Evolutionary conservation across 2,888 invertebrate genomes (phyloP).

Genomic region (Melanophora roralis): DNA sequence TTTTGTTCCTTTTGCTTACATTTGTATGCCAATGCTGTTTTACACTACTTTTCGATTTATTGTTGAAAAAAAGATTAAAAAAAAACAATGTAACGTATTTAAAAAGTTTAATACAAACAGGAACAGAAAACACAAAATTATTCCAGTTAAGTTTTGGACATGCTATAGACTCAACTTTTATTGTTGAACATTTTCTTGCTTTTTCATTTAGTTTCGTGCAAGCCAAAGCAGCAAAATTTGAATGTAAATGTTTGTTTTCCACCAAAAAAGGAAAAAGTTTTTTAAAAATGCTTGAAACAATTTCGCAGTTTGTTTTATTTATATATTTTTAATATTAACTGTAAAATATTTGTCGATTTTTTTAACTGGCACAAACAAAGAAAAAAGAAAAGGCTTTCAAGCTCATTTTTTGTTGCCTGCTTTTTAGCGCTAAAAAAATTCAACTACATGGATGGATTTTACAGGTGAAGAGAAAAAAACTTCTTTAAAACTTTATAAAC

Average conservation of each 20-base stretch:
- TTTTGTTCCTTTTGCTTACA: no score
- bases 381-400: slow-evolving; percentile 19
- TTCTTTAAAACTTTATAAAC: background rate
- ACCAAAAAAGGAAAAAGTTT: background rate
- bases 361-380: slow-evolving; percentile 18
- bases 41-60: slow-evolving; percentile 19
- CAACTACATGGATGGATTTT: slow-evolving; percentile 24
- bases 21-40: no score
- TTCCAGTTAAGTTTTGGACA: slow-evolving; percentile 25
- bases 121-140: slow-evolving; percentile 11
- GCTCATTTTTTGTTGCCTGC: slow-evolving; percentile 7
- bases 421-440: slow-evolving; percentile 17
- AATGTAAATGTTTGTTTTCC: slow-evolving; percentile 13
- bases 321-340: slow-evolving; percentile 44
- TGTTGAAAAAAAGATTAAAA: slow-evolving; percentile 27
- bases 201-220: slow-evolving; percentile 4
- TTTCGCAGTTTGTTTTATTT: slow-evolving; percentile 26
- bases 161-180: slow-evolving; percentile 18
- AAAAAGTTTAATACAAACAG: background rate
- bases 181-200: slow-evolving; percentile 5
- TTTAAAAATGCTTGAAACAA: slow-evolving; percentile 24
- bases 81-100: slow-evolving; percentile 27
- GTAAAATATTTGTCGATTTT: slow-evolving; percentile 9
- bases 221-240: slow-evolving; percentile 32
- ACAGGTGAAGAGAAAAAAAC: slow-evolving; percentile 40